Percentiles rank a stretch among this genome's conserved stretches.
phyloP scores from a whole-genome alignment of 2,113 vertebrate species.

The Deroptyus accipitrinus region DNA sequence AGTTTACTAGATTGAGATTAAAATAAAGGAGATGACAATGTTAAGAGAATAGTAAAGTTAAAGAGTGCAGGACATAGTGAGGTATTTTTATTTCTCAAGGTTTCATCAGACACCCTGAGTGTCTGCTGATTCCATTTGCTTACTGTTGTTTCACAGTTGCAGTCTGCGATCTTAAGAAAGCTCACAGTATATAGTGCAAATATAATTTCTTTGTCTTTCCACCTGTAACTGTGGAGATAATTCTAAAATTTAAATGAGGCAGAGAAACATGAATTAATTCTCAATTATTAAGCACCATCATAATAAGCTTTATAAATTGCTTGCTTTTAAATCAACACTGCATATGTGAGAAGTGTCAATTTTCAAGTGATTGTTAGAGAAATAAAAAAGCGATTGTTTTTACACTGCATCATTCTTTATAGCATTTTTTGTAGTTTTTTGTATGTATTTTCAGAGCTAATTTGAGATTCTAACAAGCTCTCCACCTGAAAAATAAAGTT shows the following conservation, averaged over 20 bases:
- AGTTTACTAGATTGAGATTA: neutral
- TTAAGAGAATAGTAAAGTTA: constrained; percentile 19
- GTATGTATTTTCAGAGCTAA: neutral
- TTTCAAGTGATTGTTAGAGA: neutral
- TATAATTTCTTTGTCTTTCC: neutral
- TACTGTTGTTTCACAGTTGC: neutral
- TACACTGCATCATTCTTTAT: neutral
- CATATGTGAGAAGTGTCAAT: neutral
- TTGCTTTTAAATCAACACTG: neutral
- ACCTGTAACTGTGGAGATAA: neutral
- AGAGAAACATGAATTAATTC: neutral
- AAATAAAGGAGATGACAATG: constrained; percentile 37
- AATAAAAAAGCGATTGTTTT: neutral
- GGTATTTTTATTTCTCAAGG: neutral
- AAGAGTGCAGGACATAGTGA: constrained; percentile 31
- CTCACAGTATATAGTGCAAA: neutral
- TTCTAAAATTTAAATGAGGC: neutral
- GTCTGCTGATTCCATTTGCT: neutral
- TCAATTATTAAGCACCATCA: neutral
- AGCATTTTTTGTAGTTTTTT: neutral
- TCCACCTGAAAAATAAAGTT: neutral
- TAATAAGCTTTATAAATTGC: neutral
- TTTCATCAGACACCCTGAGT: neutral
- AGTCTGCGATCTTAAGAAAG: neutral
- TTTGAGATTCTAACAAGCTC: neutral